Conservation (phyloP, 2,888 invertebrate species). For the Sisyra nigra region DNA sequence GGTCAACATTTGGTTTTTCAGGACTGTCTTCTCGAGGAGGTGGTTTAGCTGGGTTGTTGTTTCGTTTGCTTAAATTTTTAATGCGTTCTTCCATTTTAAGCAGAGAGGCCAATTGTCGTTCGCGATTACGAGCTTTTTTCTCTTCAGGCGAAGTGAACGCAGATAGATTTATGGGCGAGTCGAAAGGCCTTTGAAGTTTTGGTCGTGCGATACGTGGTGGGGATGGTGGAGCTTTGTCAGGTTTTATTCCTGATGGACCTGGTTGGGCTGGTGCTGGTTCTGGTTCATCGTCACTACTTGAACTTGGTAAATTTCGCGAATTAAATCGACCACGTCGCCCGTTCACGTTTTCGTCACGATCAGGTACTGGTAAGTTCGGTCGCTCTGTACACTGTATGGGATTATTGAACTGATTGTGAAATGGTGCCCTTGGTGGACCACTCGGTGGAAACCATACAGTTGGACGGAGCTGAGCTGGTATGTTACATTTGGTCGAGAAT, state of each 20-base stretch:
- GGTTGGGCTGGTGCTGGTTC: conserved; percentile 11
- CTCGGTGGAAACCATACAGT: conserved; percentile 32
- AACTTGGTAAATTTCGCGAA: conserved; percentile 12
- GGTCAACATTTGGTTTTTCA: conserved; percentile 14
- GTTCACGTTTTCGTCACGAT: conserved; percentile 58
- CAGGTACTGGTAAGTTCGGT: conserved; percentile 34
- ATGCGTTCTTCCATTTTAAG: conserved; percentile 46
- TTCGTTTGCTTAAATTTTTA: conserved; percentile 24
- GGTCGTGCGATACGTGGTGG: conserved; percentile 13
- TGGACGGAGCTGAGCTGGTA: conserved; percentile 19
- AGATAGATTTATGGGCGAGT: conserved; percentile 15
- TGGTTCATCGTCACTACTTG: conserved; percentile 7
- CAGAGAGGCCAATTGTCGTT: conserved; percentile 44
- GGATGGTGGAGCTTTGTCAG: conserved; percentile 16
- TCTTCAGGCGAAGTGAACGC: conserved; percentile 14
- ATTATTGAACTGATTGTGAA: too few species aligned
- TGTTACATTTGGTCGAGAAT: conserved; percentile 32
- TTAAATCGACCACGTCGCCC: conserved; percentile 44
- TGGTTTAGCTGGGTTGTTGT: conserved; percentile 26
- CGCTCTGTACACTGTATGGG: conserved; percentile 9
- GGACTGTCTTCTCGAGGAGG: conserved; percentile 26
- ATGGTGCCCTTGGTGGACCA: conserved; percentile 18
- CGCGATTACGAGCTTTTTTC: conserved; percentile 28
- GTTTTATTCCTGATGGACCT: background rate
- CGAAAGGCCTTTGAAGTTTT: conserved; percentile 9